Conservation (phyloP, 2,113 vertebrate genomes). For the Cheirogaleus medius region DNA sequence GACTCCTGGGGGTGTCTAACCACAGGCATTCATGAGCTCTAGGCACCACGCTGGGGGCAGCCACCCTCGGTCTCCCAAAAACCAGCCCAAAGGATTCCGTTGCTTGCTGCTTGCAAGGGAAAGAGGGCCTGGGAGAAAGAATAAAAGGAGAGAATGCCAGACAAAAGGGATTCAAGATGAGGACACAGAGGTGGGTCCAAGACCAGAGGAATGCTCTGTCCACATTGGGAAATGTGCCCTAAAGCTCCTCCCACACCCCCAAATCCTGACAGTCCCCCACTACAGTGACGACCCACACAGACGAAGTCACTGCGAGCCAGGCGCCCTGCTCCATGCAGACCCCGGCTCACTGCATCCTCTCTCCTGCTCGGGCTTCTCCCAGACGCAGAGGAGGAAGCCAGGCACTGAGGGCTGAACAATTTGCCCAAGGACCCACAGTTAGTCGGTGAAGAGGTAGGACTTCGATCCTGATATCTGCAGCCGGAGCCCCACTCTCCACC, state of each 20-base stretch:
- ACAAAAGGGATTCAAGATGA: neutral
- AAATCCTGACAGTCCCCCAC: neutral
- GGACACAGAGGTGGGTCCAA: neutral
- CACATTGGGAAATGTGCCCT: neutral
- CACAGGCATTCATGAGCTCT: neutral
- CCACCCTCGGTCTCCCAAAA: neutral
- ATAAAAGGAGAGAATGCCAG: neutral
- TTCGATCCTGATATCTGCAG: neutral
- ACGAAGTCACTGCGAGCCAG: neutral
- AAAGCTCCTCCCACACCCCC: neutral
- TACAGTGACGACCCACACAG: fast-evolving
- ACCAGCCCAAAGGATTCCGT: neutral
- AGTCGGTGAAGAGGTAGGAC: too few species aligned
- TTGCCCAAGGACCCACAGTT: neutral
- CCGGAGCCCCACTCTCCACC: neutral
- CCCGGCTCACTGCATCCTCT: neutral
- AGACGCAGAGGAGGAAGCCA: neutral
- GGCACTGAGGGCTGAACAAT: neutral
- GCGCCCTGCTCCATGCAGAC: too few species aligned
- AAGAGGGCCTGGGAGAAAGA: neutral
- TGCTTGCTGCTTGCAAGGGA: neutral
- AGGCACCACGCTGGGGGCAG: neutral
- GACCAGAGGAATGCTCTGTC: neutral
- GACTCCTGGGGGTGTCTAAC: too few species aligned
- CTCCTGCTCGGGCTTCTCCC: neutral